Conservation (phyloP, 2,113 vertebrate genomes). For the Oreochromis niloticus region DNA sequence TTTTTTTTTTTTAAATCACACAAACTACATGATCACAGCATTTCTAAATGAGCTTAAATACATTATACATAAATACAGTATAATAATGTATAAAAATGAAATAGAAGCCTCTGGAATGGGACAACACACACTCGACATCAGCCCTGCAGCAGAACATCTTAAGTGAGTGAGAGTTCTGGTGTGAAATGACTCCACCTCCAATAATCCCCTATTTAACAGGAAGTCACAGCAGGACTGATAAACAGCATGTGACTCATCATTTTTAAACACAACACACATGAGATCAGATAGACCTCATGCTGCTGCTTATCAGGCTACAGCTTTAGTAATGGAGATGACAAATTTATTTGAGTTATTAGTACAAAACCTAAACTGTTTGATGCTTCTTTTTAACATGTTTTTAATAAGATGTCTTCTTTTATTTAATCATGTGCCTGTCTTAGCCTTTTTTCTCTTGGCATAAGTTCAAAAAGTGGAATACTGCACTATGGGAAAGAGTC, state of each 20-base stretch:
- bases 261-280: slow-evolving; percentile 24
- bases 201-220: background rate
- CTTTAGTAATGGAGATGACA: background rate
- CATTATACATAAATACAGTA: background rate
- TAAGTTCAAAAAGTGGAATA: background rate
- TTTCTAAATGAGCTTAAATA: background rate
- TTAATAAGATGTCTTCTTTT: background rate
- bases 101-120: background rate
- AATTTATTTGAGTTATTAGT: background rate
- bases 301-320: background rate
- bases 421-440: background rate
- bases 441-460: background rate
- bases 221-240: slow-evolving; percentile 31
- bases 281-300: background rate
- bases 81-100: background rate
- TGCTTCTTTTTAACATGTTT: background rate
- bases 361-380: background rate
- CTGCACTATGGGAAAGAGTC: background rate
- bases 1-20: background rate
- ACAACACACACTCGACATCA: background rate
- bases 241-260: slow-evolving; percentile 5
- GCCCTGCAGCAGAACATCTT: background rate
- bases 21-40: background rate
- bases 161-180: background rate
- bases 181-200: background rate